Evolutionary conservation across 2,797 vertebrate genomes (phyloP).

Genomic region (Sarcoramphus papa): DNA sequence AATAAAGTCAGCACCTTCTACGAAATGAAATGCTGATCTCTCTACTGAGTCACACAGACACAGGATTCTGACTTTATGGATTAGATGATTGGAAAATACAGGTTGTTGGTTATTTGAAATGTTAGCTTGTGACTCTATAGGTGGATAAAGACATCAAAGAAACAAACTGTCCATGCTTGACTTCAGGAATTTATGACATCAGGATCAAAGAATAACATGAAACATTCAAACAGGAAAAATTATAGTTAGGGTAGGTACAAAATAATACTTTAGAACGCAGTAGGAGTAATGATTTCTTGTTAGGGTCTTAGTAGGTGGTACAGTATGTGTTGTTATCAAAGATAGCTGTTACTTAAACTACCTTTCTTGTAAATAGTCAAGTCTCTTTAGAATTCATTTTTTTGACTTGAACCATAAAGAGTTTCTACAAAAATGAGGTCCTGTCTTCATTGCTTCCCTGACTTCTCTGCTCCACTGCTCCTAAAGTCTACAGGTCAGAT

Average conservation of each 20-base stretch:
- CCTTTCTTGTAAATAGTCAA: not conserved
- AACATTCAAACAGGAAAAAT: not conserved
- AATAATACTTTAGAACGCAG: not conserved
- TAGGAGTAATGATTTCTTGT: not conserved
- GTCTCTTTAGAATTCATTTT: not conserved
- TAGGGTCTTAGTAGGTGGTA: not conserved
- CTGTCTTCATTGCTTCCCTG: not conserved
- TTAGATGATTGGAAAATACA: not conserved
- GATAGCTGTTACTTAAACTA: not conserved
- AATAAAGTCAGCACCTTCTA: not conserved
- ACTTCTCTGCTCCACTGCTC: not conserved
- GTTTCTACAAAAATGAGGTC: not conserved
- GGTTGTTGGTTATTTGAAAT: not conserved
- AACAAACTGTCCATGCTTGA: not conserved
- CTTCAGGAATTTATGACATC: not conserved
- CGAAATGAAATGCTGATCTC: not conserved
- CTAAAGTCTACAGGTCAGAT: not conserved
- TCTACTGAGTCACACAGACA: not conserved
- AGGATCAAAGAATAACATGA: not conserved
- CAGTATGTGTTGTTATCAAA: not conserved
- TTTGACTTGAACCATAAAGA: not conserved
- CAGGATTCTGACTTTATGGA: not conserved
- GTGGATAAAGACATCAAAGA: not conserved
- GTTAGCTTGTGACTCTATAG: not conserved
- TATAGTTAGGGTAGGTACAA: not conserved